A percentile compares a stretch with the other conserved stretches of the same genome.
Evolutionary conservation across 2,113 vertebrate species (phyloP).

Genomic region (Phaethornis superciliosus): DNA sequence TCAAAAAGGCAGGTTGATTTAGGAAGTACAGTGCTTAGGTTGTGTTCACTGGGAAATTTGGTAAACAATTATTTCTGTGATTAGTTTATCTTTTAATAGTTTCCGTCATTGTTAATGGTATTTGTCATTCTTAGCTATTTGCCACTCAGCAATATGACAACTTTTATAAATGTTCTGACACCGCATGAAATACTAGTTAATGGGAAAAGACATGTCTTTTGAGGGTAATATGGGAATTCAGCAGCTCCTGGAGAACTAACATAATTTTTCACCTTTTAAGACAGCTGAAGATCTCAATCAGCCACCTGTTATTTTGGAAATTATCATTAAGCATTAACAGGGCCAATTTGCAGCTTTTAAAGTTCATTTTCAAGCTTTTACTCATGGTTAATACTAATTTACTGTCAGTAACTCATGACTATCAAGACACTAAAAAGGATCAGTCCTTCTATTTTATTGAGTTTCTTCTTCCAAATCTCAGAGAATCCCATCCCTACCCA

Average conservation of each 20-base stretch:
- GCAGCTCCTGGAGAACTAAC: background rate
- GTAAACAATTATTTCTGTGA: slow-evolving; percentile 24
- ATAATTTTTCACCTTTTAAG: slow-evolving; percentile 42
- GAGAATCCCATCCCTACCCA: background rate
- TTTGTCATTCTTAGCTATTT: slow-evolving; percentile 26
- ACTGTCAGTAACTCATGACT: slow-evolving; percentile 17
- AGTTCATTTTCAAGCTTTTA: slow-evolving; percentile 54
- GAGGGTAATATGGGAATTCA: slow-evolving; percentile 24
- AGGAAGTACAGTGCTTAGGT: background rate
- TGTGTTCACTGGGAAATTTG: background rate
- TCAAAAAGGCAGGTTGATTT: background rate
- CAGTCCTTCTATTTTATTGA: background rate
- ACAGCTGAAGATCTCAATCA: slow-evolving; percentile 43
- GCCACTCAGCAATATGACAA: background rate
- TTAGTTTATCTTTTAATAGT: background rate
- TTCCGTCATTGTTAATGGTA: background rate
- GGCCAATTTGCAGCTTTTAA: slow-evolving; percentile 44
- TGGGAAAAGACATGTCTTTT: slow-evolving; percentile 12
- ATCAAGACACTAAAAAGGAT: background rate
- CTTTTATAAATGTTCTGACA: slow-evolving; percentile 42
- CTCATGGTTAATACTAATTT: slow-evolving; percentile 34
- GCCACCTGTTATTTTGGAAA: slow-evolving; percentile 58
- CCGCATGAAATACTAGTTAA: slow-evolving; percentile 48
- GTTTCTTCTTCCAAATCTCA: background rate
- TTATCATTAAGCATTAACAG: slow-evolving; percentile 35